phyloP scores from a whole-genome alignment of 2,113 vertebrate genomes.

The Stegostoma tigrinum region DNA sequence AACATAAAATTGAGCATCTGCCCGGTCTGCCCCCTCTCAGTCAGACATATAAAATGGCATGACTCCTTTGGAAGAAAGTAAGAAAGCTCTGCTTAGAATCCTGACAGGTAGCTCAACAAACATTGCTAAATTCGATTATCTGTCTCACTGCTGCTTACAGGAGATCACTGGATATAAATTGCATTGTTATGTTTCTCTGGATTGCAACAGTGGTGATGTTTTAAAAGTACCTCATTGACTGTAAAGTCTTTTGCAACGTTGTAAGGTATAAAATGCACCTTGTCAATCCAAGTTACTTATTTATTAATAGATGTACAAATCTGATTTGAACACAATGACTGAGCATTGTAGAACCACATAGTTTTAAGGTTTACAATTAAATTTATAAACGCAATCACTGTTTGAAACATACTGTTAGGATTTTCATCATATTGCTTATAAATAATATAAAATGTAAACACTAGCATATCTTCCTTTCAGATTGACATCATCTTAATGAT shows the following conservation, averaged over 20 bases:
- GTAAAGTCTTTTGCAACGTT: not conserved
- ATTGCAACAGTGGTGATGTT: not conserved
- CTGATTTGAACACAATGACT: not conserved
- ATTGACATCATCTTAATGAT: not conserved
- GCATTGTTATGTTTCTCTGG: not conserved
- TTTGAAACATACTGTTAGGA: not conserved
- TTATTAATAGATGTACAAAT: not conserved
- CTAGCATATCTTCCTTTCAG: not conserved
- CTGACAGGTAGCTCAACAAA: not conserved
- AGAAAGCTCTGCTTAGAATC: not conserved
- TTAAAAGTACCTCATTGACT: not conserved
- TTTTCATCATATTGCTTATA: not conserved
- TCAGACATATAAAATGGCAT: not conserved
- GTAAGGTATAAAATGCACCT: not conserved
- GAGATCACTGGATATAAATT: not conserved
- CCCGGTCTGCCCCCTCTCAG: not conserved
- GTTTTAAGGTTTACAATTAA: not conserved
- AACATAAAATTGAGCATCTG: not conserved
- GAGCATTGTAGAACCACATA: too few species aligned
- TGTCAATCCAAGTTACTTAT: not conserved
- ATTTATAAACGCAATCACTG: not conserved
- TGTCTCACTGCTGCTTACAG: not conserved
- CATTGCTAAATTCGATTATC: not conserved
- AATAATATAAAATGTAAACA: not conserved
- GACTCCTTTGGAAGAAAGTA: not conserved